phyloP scores from a whole-genome alignment of 1,140 invertebrate genomes.

The Neodiprion pinetum region DNA sequence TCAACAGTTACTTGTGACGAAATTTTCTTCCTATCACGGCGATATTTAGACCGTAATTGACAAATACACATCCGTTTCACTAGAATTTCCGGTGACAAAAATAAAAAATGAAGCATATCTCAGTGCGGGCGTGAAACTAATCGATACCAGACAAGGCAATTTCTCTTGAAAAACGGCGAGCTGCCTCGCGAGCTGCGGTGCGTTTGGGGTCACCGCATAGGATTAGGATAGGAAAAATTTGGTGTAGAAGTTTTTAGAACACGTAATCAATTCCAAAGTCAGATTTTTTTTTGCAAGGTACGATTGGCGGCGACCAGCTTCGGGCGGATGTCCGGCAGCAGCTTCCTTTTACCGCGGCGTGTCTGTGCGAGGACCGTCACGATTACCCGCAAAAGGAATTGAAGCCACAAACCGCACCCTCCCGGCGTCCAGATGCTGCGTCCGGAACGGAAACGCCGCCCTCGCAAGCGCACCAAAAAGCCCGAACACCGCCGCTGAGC shows the following conservation, averaged over 20 bases:
- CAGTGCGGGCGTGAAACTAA: no score
- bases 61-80: no score
- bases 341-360: conserved; percentile 35
- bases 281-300: conserved; percentile 30
- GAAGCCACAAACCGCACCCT: conserved; percentile 19
- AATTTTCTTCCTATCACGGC: no score
- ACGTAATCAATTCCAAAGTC: not conserved
- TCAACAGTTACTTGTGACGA: no score
- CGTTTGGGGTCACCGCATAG: no score
- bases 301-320: conserved; percentile 38
- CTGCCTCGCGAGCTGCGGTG: no score
- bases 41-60: no score
- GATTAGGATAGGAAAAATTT: no score
- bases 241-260: not conserved
- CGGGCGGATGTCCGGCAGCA: conserved; percentile 27
- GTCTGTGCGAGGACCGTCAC: conserved; percentile 28
- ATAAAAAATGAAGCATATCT: no score
- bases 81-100: no score
- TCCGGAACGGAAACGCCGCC: conserved; percentile 28
- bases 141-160: no score
- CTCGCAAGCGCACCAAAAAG: conserved; percentile 18
- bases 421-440: conserved; percentile 23
- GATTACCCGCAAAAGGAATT: conserved; percentile 22
- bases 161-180: no score
- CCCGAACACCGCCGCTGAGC: conserved; percentile 25